Base-by-base conservation (phyloP, 2,797 vertebrate genomes). In the Aselliscus stoliczkanus region DNA sequence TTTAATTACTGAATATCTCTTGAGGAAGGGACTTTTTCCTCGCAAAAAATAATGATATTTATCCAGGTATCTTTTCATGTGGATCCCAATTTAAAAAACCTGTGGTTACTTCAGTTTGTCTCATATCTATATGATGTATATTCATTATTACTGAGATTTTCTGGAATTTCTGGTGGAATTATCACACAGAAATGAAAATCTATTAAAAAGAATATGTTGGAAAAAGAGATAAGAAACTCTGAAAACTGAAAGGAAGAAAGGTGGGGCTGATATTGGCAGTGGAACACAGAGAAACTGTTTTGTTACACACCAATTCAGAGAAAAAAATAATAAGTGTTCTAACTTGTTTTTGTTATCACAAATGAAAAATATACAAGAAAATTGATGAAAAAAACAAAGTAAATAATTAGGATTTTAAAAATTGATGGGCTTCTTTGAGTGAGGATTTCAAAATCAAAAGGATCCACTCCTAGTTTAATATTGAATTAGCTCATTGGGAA, bases 251-350 rank as follows among this genome's bases (percentile, higher is more conserved):
- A 87, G 21, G 39, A 34, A 31, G 81, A 86, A 37, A 69, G 18
- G 3, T 8, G 2, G 25, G 3, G 10, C 17, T 34, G 15, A 29
- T 11, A 11, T 5, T 7, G 13, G 12, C 4, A 14, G 29, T 2
- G 6, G 58, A 23, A 21, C 47, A 58, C 4, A 60, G n/a, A 76
- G 1, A 77, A 37, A 60, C 60, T 47, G 31, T 42, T 56, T 21
- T 7, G 11, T 47, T 60, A 42, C 21, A 72, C 21, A 47, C 7
- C 20, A 29, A 54, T 54, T 56, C 42, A 52, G 60, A 76, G 8
- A 60, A 72, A 65, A 37, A 31, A 72, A 64, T 23, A 31, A 31
- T 15, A 15, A 64, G 27, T 31, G 34, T 86, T 56, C 70, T n/a
- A 23, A 81, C 39, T 5, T 3, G 1, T 7, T 70, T 73, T 92